Evolutionary conservation across 2,888 invertebrate species (phyloP), one percentile per base, ranked within the genome.

Genomic region (Caenorhabditis doughertyi): DNA sequence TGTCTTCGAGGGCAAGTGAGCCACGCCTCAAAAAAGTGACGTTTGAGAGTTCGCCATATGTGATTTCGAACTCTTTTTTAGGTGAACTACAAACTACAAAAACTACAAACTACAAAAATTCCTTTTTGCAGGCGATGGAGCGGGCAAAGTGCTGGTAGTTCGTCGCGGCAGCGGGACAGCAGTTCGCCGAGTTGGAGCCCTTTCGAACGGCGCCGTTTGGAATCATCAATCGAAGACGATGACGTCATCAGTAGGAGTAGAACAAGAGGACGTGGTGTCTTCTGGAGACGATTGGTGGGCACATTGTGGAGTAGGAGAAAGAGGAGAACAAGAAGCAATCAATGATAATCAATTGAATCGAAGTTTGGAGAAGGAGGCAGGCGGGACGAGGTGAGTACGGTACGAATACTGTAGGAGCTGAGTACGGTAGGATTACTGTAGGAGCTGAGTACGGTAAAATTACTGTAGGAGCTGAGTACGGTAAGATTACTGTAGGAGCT

Each of bases 11-110:
- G 18, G 47, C 62, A 9, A 82, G 77, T 51, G 82, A 82, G 29
- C 82, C 82, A 1, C 42, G 76, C 2, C 47, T 83, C 25, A 83
- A 83, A 25, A 83, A 83, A 35, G 83, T 83, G 21, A 83, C 83
- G 0, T 83, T 83, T 21, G 79, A 80, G 21, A 79, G 67, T 29
- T 79, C 83, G 13, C 79, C 83, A 1, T 83, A 83, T 25, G 79
- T 83, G 16, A 83, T 83, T 32, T 74, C 79, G 35, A 79, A 83
- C 51, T 79, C 79, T 83, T 83, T 83, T 83, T 83, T 83, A 83
- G 83, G 83, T 83, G 9, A 32, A 32, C 9, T 32, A 9, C 4
- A 32, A 32, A 32, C 9, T 32, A 32, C 4, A 32, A 32, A 32
- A 32, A 32, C 9, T 32, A 9, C 4, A 32, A 32, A 32, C 9